Conservation (phyloP, 1,140 invertebrate species). For the Ectropis grisescens region DNA sequence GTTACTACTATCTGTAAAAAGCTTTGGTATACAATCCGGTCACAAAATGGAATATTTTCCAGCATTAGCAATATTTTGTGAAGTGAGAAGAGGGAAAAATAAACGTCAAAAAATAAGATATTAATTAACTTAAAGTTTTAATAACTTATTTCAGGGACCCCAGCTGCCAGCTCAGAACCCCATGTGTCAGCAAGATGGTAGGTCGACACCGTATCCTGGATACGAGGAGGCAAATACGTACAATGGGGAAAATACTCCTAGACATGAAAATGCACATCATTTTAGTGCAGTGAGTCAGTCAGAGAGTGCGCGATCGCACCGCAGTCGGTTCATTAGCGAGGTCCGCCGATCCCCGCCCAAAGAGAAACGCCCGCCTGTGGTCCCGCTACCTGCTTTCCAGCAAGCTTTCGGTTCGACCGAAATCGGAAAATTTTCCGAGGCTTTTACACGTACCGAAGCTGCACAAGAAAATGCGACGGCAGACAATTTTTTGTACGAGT, state of each 20-base stretch:
- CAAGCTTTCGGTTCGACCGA: constrained; percentile 84
- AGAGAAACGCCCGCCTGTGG: constrained; percentile 41
- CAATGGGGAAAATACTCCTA: constrained; percentile 19
- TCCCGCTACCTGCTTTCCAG: constrained; percentile 79
- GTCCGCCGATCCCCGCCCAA: constrained; percentile 32
- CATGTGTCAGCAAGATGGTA: constrained; percentile 32
- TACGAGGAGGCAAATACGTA: constrained; percentile 34
- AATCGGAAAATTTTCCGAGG: constrained; percentile 78
- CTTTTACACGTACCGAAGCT: constrained; percentile 61
- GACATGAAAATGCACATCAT: constrained; percentile 21
- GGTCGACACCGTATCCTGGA: constrained; percentile 39
- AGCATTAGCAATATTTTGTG: background rate
- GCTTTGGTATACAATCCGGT: background rate
- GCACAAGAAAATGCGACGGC: constrained; percentile 34
- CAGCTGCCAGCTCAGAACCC: constrained; percentile 29
- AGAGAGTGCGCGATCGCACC: constrained; percentile 16
- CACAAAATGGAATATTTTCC: background rate
- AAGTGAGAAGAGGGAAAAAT: no score
- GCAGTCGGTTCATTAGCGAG: constrained; percentile 22
- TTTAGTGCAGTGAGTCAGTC: constrained; percentile 13
- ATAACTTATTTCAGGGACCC: constrained; percentile 26
- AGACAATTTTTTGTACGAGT: constrained; percentile 45
- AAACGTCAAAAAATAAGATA: no score
- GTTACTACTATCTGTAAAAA: background rate
- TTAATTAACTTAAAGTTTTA: background rate